A percentile compares a stretch with the other conserved stretches of the same genome.
These are phyloP conservation scores for Argynnis bischoffii DNA, from an alignment of 2,888 invertebrate species.

Conservation along the genomic window DNA sequence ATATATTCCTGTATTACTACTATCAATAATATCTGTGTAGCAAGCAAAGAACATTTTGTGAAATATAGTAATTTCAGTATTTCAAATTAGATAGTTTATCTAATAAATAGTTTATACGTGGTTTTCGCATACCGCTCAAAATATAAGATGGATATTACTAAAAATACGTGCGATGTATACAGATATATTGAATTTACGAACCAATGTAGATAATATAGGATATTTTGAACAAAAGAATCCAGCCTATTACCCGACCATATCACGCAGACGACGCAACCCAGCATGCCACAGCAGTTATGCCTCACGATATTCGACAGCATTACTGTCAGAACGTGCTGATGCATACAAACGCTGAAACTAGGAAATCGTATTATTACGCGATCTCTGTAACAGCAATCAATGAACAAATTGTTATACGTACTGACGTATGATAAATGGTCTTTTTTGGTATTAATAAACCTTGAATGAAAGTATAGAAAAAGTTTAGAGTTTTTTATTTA, in stretches of 20 bases:
- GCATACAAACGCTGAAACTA: conserved; percentile 51
- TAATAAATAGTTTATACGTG: no score
- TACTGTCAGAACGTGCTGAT: conserved; percentile 65
- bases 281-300: conserved; percentile 50
- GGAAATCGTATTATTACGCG: conserved; percentile 27
- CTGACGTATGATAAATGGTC: not conserved
- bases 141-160: not conserved
- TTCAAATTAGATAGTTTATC: no score
- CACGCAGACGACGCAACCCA: conserved; percentile 41
- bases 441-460: no score
- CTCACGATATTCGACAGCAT: conserved; percentile 60
- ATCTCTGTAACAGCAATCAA: conserved; percentile 2
- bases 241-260: conserved; percentile 23
- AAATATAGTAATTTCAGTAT: no score
- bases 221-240: conserved; percentile 21
- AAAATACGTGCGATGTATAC: not conserved
- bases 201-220: not conserved
- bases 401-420: conserved; percentile 7
- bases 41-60: no score
- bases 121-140: no score
- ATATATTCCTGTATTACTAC: no score
- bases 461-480: no score
- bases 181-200: conserved; percentile 1
- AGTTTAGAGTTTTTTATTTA: no score
- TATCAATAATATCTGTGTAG: no score